A percentile compares a stretch with the other conserved stretches of the same genome.
Evolutionary conservation across 1,140 invertebrate species (phyloP).

Genomic region (Parapsyche elsis): DNA sequence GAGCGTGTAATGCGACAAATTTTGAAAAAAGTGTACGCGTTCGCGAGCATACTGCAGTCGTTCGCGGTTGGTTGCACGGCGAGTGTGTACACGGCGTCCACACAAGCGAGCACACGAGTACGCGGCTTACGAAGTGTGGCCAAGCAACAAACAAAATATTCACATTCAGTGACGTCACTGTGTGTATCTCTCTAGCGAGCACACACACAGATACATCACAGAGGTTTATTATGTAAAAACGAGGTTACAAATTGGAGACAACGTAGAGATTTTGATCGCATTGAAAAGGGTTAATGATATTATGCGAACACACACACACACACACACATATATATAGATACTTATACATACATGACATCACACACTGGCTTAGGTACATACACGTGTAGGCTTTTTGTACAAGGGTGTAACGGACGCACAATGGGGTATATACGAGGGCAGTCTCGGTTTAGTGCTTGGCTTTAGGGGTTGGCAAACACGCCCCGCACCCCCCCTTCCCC

Average conservation of each 20-base stretch:
- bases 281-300: constrained; percentile 33
- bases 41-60: too few relatives aligned
- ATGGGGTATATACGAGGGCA: not conserved
- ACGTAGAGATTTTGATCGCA: constrained; percentile 28
- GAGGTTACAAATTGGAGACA: constrained; percentile 27
- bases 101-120: too few relatives aligned
- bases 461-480: constrained; percentile 1
- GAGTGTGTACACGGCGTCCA: too few relatives aligned
- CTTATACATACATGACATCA: too few relatives aligned
- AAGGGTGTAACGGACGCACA: not conserved
- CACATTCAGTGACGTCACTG: too few relatives aligned
- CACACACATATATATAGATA: not conserved
- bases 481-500: not conserved
- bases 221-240: constrained; percentile 30
- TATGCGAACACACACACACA: not conserved
- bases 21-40: too few relatives aligned
- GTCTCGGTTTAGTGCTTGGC: not conserved
- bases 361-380: too few relatives aligned
- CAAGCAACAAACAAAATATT: too few relatives aligned
- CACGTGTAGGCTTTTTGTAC: constrained; percentile 19
- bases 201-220: not conserved
- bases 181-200: too few relatives aligned
- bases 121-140: too few relatives aligned
- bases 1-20: too few relatives aligned
- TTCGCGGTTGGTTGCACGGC: too few relatives aligned